phyloP scores from a whole-genome alignment of 2,888 invertebrate genomes.

The Drosophila paramelanica region DNA sequence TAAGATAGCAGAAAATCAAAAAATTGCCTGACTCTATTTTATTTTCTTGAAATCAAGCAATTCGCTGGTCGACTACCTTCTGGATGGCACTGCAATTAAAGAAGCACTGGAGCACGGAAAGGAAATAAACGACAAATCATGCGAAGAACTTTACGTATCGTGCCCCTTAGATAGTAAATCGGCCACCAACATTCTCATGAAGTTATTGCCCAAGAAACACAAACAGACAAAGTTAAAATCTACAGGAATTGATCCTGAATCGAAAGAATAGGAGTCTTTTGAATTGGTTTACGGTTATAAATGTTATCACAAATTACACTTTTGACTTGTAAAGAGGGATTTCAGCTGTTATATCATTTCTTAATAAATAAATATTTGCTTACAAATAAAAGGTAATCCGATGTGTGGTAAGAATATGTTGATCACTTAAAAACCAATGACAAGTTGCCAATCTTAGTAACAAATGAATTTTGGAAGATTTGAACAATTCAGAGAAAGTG shows the following conservation, averaged over 20 bases:
- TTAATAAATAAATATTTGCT: not conserved
- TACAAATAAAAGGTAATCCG: no score
- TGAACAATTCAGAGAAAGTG: no score
- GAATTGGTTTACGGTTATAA: not conserved
- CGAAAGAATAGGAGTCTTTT: conserved; percentile 12
- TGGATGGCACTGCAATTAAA: conserved; percentile 90
- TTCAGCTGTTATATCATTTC: conserved; percentile 7
- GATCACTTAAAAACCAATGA: no score
- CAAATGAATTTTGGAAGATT: no score
- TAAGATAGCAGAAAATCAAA: no score
- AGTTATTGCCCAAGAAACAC: conserved; percentile 86
- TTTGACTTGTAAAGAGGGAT: not conserved
- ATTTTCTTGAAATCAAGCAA: conserved; percentile 85
- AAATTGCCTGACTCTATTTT: not conserved
- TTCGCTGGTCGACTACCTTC: conserved; percentile 88
- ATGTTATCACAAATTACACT: not conserved
- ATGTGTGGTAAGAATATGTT: no score
- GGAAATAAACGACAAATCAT: conserved; percentile 85
- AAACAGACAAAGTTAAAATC: conserved; percentile 42
- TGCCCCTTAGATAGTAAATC: conserved; percentile 90
- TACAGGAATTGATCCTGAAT: conserved; percentile 29
- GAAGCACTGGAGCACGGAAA: conserved; percentile 89
- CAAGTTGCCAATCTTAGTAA: no score
- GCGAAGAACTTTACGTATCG: conserved; percentile 88
- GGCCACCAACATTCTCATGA: conserved; percentile 89